Conservation (phyloP, 1,140 invertebrate species). For the Hormaphis cornu region DNA sequence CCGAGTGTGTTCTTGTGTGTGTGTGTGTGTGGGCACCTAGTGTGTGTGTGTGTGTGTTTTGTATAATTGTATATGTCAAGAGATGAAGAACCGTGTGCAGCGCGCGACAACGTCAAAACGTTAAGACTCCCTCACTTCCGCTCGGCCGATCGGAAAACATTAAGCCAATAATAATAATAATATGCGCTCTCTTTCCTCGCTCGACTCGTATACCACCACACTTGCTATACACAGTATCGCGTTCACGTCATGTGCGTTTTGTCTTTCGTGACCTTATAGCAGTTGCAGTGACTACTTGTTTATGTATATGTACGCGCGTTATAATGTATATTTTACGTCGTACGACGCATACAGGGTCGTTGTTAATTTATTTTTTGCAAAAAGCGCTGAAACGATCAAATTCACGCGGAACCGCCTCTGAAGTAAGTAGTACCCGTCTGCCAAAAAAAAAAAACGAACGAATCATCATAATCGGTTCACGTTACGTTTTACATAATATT, state of each 20-base stretch:
- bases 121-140: constrained; percentile 31
- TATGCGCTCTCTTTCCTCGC: constrained; percentile 1
- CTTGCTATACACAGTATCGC: background rate
- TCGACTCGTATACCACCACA: background rate
- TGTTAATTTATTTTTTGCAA: no score
- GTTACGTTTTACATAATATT: no score
- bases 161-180: constrained; percentile 32
- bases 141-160: constrained; percentile 30
- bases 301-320: no score
- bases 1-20: background rate
- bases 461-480: no score
- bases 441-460: no score
- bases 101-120: constrained; percentile 17
- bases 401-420: no score
- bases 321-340: no score
- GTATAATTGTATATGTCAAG: constrained; percentile 23
- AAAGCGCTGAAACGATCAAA: no score
- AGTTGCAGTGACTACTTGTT: no score
- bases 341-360: no score
- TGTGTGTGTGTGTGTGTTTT: background rate
- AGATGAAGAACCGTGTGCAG: background rate
- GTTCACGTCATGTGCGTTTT: background rate
- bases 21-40: background rate
- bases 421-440: no score
- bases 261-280: no score